Evolutionary conservation across 2,888 invertebrate species (phyloP).

Genomic region (Anagyrus pseudococci): DNA sequence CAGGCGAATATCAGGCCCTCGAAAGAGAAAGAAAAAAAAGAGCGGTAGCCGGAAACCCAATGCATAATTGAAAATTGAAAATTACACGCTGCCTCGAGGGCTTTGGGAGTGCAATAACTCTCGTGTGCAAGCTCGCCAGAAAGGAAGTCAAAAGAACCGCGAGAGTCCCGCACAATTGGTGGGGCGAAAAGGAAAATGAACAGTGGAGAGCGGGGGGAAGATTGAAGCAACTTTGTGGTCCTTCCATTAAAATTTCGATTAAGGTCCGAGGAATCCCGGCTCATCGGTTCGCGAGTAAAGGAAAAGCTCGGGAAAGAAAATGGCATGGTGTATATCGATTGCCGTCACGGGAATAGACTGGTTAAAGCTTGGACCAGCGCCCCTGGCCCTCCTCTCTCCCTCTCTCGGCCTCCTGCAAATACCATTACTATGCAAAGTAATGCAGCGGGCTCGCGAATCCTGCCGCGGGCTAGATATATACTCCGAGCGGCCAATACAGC

Average conservation of each 20-base stretch:
- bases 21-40: slow-evolving; percentile 4
- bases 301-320: not conserved
- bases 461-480: too few relatives aligned
- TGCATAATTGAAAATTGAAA: too few relatives aligned
- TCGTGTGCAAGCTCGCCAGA: not conserved
- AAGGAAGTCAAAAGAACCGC: not conserved
- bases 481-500: too few relatives aligned
- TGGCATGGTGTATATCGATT: slow-evolving; percentile 9
- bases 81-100: slow-evolving; percentile 18
- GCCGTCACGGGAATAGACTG: not conserved
- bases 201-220: too few relatives aligned
- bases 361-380: too few relatives aligned
- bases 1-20: slow-evolving; percentile 2
- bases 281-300: too few relatives aligned
- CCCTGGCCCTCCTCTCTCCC: slow-evolving; percentile 2
- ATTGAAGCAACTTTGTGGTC: slow-evolving; percentile 45
- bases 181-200: too few relatives aligned
- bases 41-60: not conserved
- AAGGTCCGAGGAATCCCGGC: slow-evolving; percentile 22
- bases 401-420: slow-evolving; percentile 32
- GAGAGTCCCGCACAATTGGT: not conserved
- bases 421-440: slow-evolving; percentile 36
- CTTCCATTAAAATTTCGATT: slow-evolving; percentile 53
- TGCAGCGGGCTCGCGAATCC: too few relatives aligned
- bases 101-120: slow-evolving; percentile 30